Evolutionary conservation across 2,113 vertebrate genomes (phyloP), one percentile per base, ranked within the genome.

Genomic region (Myotis yumanensis): DNA sequence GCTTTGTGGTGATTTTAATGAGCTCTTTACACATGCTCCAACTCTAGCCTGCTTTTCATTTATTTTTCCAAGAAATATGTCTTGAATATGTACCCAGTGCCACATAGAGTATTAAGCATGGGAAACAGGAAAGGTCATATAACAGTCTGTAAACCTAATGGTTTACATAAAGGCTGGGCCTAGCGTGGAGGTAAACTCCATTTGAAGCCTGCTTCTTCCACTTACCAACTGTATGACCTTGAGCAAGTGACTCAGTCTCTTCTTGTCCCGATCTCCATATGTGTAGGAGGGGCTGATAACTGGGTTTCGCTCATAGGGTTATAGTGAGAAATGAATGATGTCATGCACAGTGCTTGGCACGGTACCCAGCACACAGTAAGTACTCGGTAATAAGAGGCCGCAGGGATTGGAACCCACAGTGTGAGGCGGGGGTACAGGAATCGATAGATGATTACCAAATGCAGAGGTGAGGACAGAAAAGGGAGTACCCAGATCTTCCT

Each of bases 231-330:
- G 16, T 52, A 25, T 91, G 96, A 86, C 90, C 81, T 90, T 91
- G 91, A 90, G n/a, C 72, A 73, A 72, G 77, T 79, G 83, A 83
- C 62, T 96, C 83, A 64, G n/a, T 87, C 23, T 84, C 28, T 68
- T 59, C 15, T 28, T 12, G 64, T 30, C 25, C 84, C 52, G 3
- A 11, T 71, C 57, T 94, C 25, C 37, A 62, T 28, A 0, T 16
- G 9, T 52, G 62, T 79, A 62, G 40, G 76, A 85, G 82, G 57
- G 71, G 37, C 8, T 6, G 28, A 40, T 14, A 37, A 40, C 57
- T 51, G 51, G 30, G 35, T 81, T 77, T 48, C 66, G 75, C 25
- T 54, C 72, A 5, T 17, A 37, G 37, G 43, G 30, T 57, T 75
- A 20, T 18, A 35, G 30, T 71, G 62, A 93, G 81, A 84, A 30